Percentiles rank a stretch among this genome's conserved stretches.
Conservation (phyloP, 1,140 invertebrate species). For the Hyphantria cunea region DNA sequence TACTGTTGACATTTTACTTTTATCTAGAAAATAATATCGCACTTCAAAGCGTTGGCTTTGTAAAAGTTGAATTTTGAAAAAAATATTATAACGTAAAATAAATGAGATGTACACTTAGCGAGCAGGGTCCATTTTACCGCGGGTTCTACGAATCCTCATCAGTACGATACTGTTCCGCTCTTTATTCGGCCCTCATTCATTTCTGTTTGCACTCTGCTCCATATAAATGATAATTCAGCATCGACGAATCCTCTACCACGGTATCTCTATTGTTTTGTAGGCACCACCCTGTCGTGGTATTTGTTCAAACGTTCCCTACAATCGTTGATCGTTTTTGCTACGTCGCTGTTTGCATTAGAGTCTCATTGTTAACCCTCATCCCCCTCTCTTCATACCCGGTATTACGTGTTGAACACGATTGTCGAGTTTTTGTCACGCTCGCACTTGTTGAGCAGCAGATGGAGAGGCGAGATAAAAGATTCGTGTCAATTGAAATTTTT, state of each 20-base stretch:
- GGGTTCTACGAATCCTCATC: neutral
- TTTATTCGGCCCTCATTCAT: slow-evolving; percentile 24
- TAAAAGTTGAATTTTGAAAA: too few relatives aligned
- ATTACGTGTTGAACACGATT: slow-evolving; percentile 34
- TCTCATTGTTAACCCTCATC: slow-evolving; percentile 38
- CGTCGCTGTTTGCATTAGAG: slow-evolving; percentile 42
- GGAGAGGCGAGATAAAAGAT: slow-evolving; percentile 12
- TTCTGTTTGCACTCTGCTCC: slow-evolving; percentile 12
- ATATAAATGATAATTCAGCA: slow-evolving; percentile 31
- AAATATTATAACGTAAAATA: too few relatives aligned
- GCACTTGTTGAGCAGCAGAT: slow-evolving; percentile 29
- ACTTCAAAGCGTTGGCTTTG: too few relatives aligned
- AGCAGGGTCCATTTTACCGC: too few relatives aligned
- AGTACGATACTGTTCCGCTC: slow-evolving; percentile 11
- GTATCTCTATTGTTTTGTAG: slow-evolving; percentile 34
- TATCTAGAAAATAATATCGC: too few relatives aligned
- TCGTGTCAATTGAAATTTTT: slow-evolving; percentile 23
- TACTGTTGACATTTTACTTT: too few relatives aligned
- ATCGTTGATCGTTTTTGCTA: slow-evolving; percentile 47
- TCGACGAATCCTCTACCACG: slow-evolving; percentile 12
- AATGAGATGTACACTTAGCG: too few relatives aligned
- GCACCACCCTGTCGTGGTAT: slow-evolving; percentile 32
- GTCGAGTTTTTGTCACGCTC: slow-evolving; percentile 30
- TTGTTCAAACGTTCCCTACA: slow-evolving; percentile 41
- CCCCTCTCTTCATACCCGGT: slow-evolving; percentile 19